Percentiles rank a stretch among this genome's conserved stretches.
Conservation (phyloP, 2,797 vertebrate species). For the Diceros bicornis region DNA sequence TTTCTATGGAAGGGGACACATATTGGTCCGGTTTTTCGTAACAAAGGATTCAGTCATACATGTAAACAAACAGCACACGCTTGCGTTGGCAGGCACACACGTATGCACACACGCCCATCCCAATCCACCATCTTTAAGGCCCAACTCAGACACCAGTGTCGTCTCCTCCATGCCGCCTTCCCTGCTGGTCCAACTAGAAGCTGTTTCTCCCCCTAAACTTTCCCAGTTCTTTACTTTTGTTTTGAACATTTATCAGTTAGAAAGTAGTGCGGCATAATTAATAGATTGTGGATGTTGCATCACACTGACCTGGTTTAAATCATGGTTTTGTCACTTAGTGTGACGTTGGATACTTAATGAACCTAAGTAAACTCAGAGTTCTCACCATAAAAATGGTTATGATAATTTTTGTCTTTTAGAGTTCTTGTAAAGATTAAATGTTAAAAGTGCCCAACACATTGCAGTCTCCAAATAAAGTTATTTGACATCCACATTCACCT, state of each 20-base stretch:
- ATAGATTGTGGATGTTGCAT: neutral
- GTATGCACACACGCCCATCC: fast-evolving
- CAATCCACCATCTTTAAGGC: neutral
- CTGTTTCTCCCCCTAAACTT: neutral
- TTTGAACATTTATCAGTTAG: neutral
- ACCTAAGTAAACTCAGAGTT: neutral
- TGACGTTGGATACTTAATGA: neutral
- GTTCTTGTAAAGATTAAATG: neutral
- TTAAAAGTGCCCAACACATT: neutral
- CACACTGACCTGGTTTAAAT: neutral
- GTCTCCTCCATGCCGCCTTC: neutral
- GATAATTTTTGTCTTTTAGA: neutral
- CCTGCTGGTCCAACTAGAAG: no score
- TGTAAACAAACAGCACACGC: no score
- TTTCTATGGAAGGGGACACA: neutral
- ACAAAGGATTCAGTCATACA: neutral
- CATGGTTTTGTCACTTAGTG: neutral
- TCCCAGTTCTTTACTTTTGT: neutral
- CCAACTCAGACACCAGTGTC: no score
- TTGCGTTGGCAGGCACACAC: neutral
- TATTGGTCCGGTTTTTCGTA: no score
- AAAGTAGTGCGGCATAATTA: neutral
- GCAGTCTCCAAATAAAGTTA: neutral
- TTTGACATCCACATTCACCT: neutral
- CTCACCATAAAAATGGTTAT: neutral